Base-by-base conservation (phyloP, 1,140 invertebrate genomes). In the Solenopsis invicta region DNA sequence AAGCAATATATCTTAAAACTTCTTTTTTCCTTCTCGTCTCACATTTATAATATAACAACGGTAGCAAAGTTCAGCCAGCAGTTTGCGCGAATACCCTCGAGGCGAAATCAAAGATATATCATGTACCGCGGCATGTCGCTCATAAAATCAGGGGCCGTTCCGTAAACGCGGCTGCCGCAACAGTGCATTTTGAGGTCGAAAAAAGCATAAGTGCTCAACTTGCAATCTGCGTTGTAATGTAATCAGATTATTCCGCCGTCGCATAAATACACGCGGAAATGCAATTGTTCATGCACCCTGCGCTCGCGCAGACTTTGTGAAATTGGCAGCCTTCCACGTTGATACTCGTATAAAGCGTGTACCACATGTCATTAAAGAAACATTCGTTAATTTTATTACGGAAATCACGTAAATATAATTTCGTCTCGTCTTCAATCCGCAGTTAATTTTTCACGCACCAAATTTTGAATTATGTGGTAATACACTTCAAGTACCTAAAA, bases 71-170 rank as follows among this genome's bases (percentile, higher is more conserved):
- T 59, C 56, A 74, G 54, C 37, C 59, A 62, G 77, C 50, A 80
- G 84, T 86, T 85, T 52, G 84, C 87, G 52, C 54, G 52, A 67
- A 59, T 37, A 56, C 52, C 56, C 69, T 72, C 64, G 54, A 41
- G 88, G 50, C 18, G 48, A 78, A 89, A 88, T 80, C 81, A 74
- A 74, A 85, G 66, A 86, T 86, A 86, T 61, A 72, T 84, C 80
- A 75, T 75, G 29, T 48, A 61, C 69, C 50, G 45, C 64, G 34
- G 80, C 41, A 69, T 41, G 41, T 84, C 69, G 80, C 54, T 75
- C 69, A 84, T 75, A 75, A 74, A 84, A 75, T 84, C 67, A 75
- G 54, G 41, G 56, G n/a, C 59, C 24, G 56, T 56, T 18, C 18
- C 18, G 69, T 50, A 50, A 84, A 61, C 29, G 45, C 45, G 69